Conservation (phyloP, 2,113 vertebrate species). For the Patagioenas fasciata region DNA sequence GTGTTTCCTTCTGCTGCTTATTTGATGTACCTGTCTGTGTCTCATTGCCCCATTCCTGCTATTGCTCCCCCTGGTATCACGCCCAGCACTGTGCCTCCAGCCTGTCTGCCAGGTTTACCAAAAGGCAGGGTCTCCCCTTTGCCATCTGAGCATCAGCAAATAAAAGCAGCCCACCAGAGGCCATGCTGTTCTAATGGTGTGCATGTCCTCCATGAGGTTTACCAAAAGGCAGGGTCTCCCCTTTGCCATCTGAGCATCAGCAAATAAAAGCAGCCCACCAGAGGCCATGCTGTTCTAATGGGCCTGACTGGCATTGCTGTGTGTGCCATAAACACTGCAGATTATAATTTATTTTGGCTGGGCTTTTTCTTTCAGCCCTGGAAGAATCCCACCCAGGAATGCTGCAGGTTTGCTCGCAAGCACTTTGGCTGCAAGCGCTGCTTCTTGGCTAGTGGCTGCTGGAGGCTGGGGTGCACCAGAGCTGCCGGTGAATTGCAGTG, state of each 20-base stretch:
- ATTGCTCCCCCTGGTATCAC: accelerated
- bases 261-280: neutral
- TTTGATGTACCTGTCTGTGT: accelerated
- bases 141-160: accelerated
- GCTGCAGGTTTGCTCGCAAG: neutral
- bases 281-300: accelerated
- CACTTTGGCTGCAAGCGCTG: neutral
- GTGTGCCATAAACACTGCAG: accelerated
- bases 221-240: neutral
- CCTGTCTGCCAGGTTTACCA: neutral
- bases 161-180: neutral
- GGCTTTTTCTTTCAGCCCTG: neutral
- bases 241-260: accelerated
- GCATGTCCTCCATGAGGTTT: too few relatives aligned
- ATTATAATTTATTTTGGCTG: neutral
- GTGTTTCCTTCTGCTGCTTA: neutral
- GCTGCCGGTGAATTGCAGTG: accelerated
- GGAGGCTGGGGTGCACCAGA: neutral
- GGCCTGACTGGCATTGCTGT: neutral
- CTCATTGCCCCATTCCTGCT: neutral
- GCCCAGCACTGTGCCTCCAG: neutral
- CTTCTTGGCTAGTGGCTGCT: neutral
- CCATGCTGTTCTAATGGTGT: too few relatives aligned
- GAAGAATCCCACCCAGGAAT: neutral
- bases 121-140: neutral